Conservation (phyloP, 2,888 invertebrate species). For the Lasius platythorax region DNA sequence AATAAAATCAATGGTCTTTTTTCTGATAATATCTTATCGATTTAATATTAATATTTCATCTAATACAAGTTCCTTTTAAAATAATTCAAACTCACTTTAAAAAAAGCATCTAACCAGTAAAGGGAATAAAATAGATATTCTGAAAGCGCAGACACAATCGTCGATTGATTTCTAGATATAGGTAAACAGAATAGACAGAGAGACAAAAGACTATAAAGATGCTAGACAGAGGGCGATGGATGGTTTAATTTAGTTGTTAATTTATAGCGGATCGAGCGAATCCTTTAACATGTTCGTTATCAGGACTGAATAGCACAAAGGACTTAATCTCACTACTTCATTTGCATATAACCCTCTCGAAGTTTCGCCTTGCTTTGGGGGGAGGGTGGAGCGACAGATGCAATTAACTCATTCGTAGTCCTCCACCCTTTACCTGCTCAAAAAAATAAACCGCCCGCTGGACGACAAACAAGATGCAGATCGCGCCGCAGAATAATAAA, state of each 20-base stretch:
- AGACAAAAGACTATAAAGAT: slow-evolving; percentile 15
- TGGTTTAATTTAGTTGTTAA: slow-evolving; percentile 79
- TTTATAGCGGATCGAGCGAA: slow-evolving; percentile 73
- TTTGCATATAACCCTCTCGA: slow-evolving; percentile 74
- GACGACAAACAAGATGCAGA: slow-evolving; percentile 69
- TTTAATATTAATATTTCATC: not conserved
- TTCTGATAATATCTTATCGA: not conserved
- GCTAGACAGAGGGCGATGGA: slow-evolving; percentile 56
- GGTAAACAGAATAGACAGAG: not conserved
- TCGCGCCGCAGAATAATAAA: slow-evolving; percentile 66
- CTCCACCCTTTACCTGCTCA: slow-evolving; percentile 56
- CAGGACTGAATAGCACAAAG: slow-evolving; percentile 74
- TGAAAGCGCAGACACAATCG: slow-evolving; percentile 5
- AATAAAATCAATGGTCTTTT: not conserved
- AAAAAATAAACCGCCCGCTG: slow-evolving; percentile 65
- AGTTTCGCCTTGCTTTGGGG: slow-evolving; percentile 44
- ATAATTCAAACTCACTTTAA: not conserved
- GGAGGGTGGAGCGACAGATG: slow-evolving; percentile 69
- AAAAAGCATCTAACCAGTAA: not conserved
- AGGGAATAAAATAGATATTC: slow-evolving; percentile 20
- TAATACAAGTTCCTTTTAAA: not conserved
- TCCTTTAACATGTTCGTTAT: slow-evolving; percentile 74
- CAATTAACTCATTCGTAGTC: slow-evolving; percentile 76
- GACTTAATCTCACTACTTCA: slow-evolving; percentile 74
- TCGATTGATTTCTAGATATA: not conserved